Base-by-base conservation (phyloP, 1,140 invertebrate species). In the Metaphire vulgaris region DNA sequence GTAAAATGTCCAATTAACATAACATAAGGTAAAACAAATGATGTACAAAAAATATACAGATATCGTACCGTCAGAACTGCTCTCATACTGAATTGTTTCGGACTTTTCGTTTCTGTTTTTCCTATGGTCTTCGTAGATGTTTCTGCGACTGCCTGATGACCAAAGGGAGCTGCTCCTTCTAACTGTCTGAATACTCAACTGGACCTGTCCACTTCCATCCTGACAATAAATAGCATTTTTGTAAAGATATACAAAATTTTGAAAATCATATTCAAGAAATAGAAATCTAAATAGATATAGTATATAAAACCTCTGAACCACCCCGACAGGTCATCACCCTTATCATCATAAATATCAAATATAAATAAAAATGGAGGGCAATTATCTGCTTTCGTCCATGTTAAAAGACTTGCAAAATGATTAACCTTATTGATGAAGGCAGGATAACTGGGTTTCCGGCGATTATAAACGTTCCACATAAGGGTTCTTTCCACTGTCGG, bases 401-500 rank as follows among this genome's bases (percentile, higher is more conserved):
- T n/a, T n/a, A n/a, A n/a, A n/a, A n/a, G n/a, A n/a, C n/a, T n/a
- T n/a, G n/a, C n/a, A n/a, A n/a, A 66, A 21, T 69, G 2, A 70
- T 67, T 32, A 78, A 87, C 92, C 89, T 91, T 92, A 71, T 86
- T 87, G 78, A 93, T 91, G 80, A 91, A 89, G 29, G 91, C 90
- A 14, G 88, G 83, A 80, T 91, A 92, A 74, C 92, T 91, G 77
- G 89, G 88, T 29, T 89, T 90, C 81, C 92, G 92, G 80, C 92
- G 90, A 78, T 92, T 92, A 82, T 93, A 93, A 16, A 93, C 89
- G 82, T 93, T 94, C 92, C 93, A 94, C 68, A 92, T 87, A 0
- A 94, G 86, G 74, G 89, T 88, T 74, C 92, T 87, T 31, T 90
- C 89, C 76, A 90, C 89, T 1, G 89, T 89, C 0, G 92, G 92